Percentiles rank a stretch among this genome's conserved stretches.
These are phyloP conservation scores for Tetrapedia diversipes DNA, from an alignment of 2,888 invertebrate species.

Conservation along the genomic window DNA sequence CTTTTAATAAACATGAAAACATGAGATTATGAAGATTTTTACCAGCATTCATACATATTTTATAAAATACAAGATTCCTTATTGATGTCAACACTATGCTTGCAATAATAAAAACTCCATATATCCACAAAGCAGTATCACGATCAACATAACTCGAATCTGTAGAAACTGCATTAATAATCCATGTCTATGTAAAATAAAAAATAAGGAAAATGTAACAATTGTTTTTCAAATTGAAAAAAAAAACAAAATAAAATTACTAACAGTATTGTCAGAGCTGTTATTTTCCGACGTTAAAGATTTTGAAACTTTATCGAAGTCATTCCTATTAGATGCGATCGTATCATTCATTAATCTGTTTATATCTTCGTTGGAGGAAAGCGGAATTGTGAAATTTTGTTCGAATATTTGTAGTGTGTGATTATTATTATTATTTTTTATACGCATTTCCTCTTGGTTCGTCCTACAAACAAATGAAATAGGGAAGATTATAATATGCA, in stretches of 20 bases:
- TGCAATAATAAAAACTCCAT: conserved; percentile 85
- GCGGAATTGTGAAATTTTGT: not conserved
- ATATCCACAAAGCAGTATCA: conserved; percentile 82
- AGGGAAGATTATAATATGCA: not conserved
- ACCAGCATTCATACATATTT: conserved; percentile 90
- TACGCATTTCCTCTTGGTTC: conserved; percentile 80
- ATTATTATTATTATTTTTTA: conserved; percentile 44
- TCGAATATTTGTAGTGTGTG: not conserved
- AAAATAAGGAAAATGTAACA: not conserved
- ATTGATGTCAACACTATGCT: conserved; percentile 86
- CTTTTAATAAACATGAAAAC: conserved; percentile 89
- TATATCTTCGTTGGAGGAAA: not conserved
- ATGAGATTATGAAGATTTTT: conserved; percentile 90
- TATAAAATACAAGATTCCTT: conserved; percentile 89
- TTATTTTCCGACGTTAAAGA: conserved; percentile 13
- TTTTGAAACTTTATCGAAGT: conserved; percentile 16
- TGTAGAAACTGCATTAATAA: conserved; percentile 7
- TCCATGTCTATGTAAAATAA: conserved; percentile 39
- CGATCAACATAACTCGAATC: conserved; percentile 52
- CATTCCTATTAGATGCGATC: conserved; percentile 6
- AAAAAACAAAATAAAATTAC: conserved; percentile 23
- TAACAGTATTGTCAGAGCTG: conserved; percentile 45
- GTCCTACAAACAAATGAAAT: conserved; percentile 78
- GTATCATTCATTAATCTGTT: not conserved
- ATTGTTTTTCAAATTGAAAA: not conserved